A percentile compares a stretch with the other conserved stretches of the same genome.
These are phyloP conservation scores for Panagrolaimus sp. DNA, from an alignment of 1,140 invertebrate genomes.

Conservation along the genomic window DNA sequence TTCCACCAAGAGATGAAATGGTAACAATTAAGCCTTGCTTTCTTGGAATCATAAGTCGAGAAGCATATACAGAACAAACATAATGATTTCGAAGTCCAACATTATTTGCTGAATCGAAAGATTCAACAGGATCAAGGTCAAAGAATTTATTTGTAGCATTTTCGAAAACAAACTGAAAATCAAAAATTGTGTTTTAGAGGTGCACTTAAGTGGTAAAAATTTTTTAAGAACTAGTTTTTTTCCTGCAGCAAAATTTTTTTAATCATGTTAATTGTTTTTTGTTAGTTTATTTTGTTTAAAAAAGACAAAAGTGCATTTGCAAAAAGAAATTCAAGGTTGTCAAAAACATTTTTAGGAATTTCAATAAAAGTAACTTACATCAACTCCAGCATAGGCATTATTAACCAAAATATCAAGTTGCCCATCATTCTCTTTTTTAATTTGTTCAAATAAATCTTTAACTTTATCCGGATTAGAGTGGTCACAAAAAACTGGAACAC, in stretches of 20 bases:
- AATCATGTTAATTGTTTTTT: no score
- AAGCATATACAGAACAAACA: constrained; percentile 28
- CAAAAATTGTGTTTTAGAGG: not conserved
- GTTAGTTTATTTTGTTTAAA: no score
- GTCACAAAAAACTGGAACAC: constrained; percentile 61
- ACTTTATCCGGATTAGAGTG: constrained; percentile 61
- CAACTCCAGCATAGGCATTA: constrained; percentile 61
- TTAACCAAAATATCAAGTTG: constrained; percentile 62
- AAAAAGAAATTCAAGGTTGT: no score
- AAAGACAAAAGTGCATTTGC: not conserved
- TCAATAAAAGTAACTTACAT: constrained; percentile 46
- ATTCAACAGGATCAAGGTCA: constrained; percentile 51
- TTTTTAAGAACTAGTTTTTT: no score
- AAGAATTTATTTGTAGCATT: constrained; percentile 57
- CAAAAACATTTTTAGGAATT: not conserved
- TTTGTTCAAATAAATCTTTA: constrained; percentile 59
- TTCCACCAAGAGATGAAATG: constrained; percentile 62
- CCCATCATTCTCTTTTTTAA: constrained; percentile 60
- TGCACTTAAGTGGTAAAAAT: no score
- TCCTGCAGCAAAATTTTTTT: no score
- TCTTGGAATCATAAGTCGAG: constrained; percentile 27
- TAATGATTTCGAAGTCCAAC: constrained; percentile 33
- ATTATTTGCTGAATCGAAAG: constrained; percentile 45
- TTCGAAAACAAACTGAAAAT: not conserved
- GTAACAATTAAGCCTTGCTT: constrained; percentile 62